Evolutionary conservation across 2,888 invertebrate species (phyloP).

Genomic region (Volucella inanis): DNA sequence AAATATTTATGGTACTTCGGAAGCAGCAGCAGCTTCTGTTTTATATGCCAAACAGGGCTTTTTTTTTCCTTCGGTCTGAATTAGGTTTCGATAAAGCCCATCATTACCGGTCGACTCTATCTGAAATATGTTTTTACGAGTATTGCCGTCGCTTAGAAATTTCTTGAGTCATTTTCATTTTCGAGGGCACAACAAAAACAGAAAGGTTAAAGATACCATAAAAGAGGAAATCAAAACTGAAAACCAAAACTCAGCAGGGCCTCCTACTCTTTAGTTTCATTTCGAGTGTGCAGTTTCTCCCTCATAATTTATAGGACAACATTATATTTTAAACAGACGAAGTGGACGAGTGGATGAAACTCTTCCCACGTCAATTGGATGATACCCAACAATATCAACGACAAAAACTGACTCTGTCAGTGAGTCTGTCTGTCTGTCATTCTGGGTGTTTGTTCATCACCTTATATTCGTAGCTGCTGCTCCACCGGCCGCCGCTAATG

Average conservation of each 20-base stretch:
- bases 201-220: constrained; percentile 54
- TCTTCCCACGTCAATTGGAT: constrained; percentile 14
- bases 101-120: constrained; percentile 42
- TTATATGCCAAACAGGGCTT: constrained; percentile 22
- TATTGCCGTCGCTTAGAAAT: too few relatives aligned
- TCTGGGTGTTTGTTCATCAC: too few relatives aligned
- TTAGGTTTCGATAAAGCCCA: constrained; percentile 42
- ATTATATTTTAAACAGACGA: constrained; percentile 49
- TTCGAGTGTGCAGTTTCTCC: constrained; percentile 45
- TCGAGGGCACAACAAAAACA: not conserved
- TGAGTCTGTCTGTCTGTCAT: not conserved
- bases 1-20: constrained; percentile 60
- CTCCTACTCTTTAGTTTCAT: constrained; percentile 14
- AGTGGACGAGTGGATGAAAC: not conserved
- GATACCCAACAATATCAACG: too few relatives aligned
- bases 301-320: constrained; percentile 62
- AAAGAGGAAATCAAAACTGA: constrained; percentile 32
- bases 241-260: constrained; percentile 55
- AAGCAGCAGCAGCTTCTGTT: constrained; percentile 70
- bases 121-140: not conserved
- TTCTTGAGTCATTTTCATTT: not conserved
- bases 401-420: too few relatives aligned
- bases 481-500: constrained; percentile 38
- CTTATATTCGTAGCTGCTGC: not conserved
- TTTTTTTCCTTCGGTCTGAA: constrained; percentile 9